Evolutionary conservation across 2,797 vertebrate genomes (phyloP).

Genomic region (Hypotaenidia okinawae): DNA sequence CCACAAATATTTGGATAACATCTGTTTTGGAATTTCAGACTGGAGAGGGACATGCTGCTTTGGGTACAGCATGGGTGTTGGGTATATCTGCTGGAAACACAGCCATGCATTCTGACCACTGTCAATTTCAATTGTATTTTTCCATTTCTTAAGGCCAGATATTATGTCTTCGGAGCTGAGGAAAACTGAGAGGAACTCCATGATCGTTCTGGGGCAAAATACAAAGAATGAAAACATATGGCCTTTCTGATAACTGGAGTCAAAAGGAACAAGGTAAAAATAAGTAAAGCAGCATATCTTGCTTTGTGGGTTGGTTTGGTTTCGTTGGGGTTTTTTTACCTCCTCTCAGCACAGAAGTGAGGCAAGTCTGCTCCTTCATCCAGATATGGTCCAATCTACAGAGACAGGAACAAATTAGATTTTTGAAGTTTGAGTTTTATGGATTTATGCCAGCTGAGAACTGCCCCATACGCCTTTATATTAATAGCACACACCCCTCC

Average conservation of each 20-base stretch:
- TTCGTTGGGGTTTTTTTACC: background rate
- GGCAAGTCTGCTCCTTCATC: background rate
- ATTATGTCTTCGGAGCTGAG: slow-evolving; percentile 66
- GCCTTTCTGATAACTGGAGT: slow-evolving; percentile 55
- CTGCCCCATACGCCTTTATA: background rate
- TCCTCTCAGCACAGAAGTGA: background rate
- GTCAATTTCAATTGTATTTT: background rate
- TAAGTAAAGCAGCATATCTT: background rate
- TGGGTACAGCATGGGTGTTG: background rate
- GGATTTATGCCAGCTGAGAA: background rate
- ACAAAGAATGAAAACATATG: slow-evolving; percentile 79
- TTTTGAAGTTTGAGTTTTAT: background rate
- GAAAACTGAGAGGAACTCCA: slow-evolving; percentile 84
- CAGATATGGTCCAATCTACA: background rate
- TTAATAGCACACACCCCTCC: background rate
- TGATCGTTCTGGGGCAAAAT: slow-evolving; percentile 81
- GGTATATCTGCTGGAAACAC: background rate
- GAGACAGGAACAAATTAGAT: background rate
- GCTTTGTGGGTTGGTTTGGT: background rate
- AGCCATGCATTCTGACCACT: background rate
- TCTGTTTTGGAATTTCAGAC: background rate
- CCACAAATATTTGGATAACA: background rate
- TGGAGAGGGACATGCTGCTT: background rate
- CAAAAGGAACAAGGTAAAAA: slow-evolving; percentile 33
- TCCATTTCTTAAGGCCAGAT: slow-evolving; percentile 79